These are phyloP conservation scores for Tribolium castaneum DNA, from an alignment of 1,140 invertebrate genomes.

Conservation along the genomic window DNA sequence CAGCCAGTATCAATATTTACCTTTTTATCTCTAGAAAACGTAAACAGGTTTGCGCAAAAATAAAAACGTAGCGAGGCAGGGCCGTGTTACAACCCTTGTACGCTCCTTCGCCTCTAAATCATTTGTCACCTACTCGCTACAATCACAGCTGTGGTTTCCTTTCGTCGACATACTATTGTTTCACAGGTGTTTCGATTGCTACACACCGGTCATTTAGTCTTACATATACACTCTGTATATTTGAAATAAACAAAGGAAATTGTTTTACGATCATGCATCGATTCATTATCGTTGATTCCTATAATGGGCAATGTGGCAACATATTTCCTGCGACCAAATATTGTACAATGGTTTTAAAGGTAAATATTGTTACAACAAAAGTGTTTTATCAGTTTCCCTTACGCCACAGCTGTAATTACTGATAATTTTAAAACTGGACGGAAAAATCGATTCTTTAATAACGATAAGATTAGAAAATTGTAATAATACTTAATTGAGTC, in stretches of 20 bases:
- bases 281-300: slow-evolving; percentile 19
- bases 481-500: slow-evolving; percentile 3
- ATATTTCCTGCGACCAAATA: slow-evolving; percentile 4
- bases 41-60: not conserved
- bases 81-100: not conserved
- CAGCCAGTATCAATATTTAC: not conserved
- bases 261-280: slow-evolving; percentile 15
- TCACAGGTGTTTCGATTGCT: not conserved
- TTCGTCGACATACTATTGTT: not conserved
- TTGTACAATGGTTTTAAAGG: not conserved
- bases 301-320: slow-evolving; percentile 23
- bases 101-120: not conserved
- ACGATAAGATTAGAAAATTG: slow-evolving; percentile 43
- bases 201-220: not conserved
- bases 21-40: not conserved
- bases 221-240: not conserved
- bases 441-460: not conserved
- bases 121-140: not conserved
- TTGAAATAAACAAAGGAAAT: slow-evolving; percentile 20
- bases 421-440: slow-evolving; percentile 10
- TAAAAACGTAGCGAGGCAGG: not conserved
- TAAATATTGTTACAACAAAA: slow-evolving; percentile 30
- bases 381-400: slow-evolving; percentile 39
- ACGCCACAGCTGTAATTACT: slow-evolving; percentile 15
- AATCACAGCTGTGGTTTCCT: not conserved